Percentiles rank a stretch among this genome's conserved stretches.
These are phyloP conservation scores for Osmerus eperlanus DNA, from an alignment of 2,113 vertebrate genomes.

Conservation along the genomic window DNA sequence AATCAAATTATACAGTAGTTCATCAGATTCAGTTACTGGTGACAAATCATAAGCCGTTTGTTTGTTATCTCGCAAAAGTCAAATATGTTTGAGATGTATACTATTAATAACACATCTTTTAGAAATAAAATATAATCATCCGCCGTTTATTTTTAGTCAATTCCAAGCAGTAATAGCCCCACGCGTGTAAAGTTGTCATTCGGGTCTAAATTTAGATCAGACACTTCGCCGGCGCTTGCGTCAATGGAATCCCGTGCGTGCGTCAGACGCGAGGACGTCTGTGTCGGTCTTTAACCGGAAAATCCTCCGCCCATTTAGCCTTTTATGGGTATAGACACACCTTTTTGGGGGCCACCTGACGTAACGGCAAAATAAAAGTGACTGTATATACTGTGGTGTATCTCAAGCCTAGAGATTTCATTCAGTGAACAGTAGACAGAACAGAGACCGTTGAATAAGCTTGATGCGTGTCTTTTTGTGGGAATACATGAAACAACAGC, in stretches of 20 bases:
- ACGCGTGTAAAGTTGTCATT: conserved; percentile 52
- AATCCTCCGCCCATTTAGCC: conserved; percentile 71
- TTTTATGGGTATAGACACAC: conserved; percentile 70
- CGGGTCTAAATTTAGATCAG: conserved; percentile 83
- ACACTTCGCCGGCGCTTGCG: conserved; percentile 76
- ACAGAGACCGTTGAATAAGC: conserved; percentile 4
- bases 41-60: background rate
- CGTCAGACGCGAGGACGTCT: conserved; percentile 83
- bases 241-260: conserved; percentile 92
- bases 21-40: background rate
- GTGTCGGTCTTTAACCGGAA: conserved; percentile 65
- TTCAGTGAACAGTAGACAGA: conserved; percentile 43
- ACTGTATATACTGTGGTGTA: conserved; percentile 31
- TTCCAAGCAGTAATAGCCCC: conserved; percentile 61
- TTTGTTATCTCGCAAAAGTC: background rate
- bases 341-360: conserved; percentile 53
- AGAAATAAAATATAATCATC: conserved; percentile 33
- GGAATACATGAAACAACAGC: conserved; percentile 27
- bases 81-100: background rate
- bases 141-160: conserved; percentile 76
- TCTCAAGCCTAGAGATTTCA: conserved; percentile 1
- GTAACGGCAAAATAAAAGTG: conserved; percentile 75
- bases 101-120: conserved; percentile 33
- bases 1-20: too few species aligned
- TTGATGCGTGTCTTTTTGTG: background rate